Evolutionary conservation across 2,797 vertebrate genomes (phyloP), one percentile per base, ranked within the genome.

Genomic region (Catostomus latipinnis): DNA sequence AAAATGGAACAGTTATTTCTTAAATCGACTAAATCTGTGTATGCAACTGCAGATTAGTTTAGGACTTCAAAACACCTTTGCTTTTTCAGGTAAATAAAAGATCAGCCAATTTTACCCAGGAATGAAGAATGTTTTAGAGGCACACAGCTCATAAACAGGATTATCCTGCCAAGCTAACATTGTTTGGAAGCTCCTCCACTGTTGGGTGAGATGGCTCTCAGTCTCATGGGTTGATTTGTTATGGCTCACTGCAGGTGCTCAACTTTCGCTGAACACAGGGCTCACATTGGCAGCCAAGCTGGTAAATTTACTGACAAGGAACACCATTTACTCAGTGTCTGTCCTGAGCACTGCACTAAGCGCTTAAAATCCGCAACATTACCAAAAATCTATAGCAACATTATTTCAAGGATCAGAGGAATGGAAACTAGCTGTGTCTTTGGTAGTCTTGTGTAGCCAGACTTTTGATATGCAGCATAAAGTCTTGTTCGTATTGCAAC

Each of bases 201-300:
- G 18, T 16, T 62, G 61, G 45, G 8, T 56, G 8, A 57, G 7
- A 60, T 76, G 70, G 52, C 43, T 74, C 77, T 80, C 53, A 13
- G 58, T 68, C n/a, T 65, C 53, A 13, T 12, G 58, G 48, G 54
- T 5, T 65, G 67, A 76, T 81, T 75, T 78, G 58, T 67, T 63
- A 82, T 18, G 65, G 62, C 60, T 84, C 69, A 62, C 74, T 56
- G 56, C 74, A 49, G 71, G 74, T 71, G 63, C 22, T 81, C 53
- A 3, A 34, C 71, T 70, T 56, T 53, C 61, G n/a, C 10, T 50
- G 65, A 75, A 66, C 58, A 53, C 66, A 49, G 18, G 18, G 16
- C 14, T 66, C n/a, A 61, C 52, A 57, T 65, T 5, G 12, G 52
- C 74, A 68, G 74, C 46, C 61, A 60, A 78, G 60, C 43, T 54